Base-by-base conservation (phyloP, 1,140 invertebrate genomes). In the Drosophila dunni region DNA sequence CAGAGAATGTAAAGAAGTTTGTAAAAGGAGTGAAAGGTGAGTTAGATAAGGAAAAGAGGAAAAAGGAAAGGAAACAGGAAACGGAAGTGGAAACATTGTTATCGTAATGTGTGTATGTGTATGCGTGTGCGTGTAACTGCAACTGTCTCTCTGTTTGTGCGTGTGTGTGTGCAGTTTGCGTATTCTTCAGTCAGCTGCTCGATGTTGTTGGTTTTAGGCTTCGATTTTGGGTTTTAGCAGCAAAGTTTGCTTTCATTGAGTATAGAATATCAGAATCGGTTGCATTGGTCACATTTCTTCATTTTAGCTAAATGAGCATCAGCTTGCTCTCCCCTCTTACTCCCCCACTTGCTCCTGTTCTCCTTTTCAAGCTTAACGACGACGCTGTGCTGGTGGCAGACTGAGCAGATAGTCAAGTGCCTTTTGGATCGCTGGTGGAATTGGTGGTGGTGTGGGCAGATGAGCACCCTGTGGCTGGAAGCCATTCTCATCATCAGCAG, bases 401-500 rank as follows among this genome's bases (percentile, higher is more conserved):
- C 93, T 93, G 6, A 93, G 93, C 40, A 94, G 85, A 69, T 93
- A 96, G 51, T 96, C 95, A 3, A 97, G 92, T 54, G 96, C 96
- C 75, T 95, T 95, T 79, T 95, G 95, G 53, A 97, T 97, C 90
- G 94, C 96, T 65, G 95, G 95, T 13, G 96, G 96, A 67, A 97
- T 96, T 38, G 95, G 95, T 2, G 96, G 96, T 0, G 95, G 94
- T 1, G 95, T 96, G 11, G 96, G 96, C 20, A 96, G 82, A 92
- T 96, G 96, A 5, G 94, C 94, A 2, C 96, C 96, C 86, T 93
- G 76, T 8, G 96, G 94, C 91, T 94, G 94, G 82, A 96, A 97
- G 24, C 96, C 96, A 67, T 95, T 94, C 79, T 96, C 96, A 81
- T 96, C 95, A 91, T 97, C 96, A 1, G 97, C 97, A 3, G 95